phyloP scores from a whole-genome alignment of 2,797 vertebrate genomes.

The Octomys mimax region DNA sequence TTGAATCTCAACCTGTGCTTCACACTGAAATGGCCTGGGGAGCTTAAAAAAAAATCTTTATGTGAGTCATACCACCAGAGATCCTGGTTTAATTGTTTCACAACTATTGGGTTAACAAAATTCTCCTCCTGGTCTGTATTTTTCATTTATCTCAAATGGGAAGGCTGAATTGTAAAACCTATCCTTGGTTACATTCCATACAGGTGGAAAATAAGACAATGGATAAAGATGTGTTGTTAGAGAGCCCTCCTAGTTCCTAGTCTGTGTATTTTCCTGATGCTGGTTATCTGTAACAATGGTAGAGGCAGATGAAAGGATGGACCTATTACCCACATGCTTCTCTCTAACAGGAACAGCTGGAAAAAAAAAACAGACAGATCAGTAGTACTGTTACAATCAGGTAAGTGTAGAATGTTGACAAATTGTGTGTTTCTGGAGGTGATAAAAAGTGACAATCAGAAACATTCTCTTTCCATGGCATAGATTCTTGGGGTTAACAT shows the following conservation, averaged over 20 bases:
- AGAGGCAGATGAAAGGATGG: slow-evolving; percentile 22
- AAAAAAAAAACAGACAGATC: background rate
- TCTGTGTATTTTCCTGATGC: slow-evolving; percentile 64
- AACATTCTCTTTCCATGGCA: slow-evolving; percentile 52
- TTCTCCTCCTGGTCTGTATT: slow-evolving; percentile 11
- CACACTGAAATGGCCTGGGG: background rate
- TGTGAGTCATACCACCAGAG: background rate
- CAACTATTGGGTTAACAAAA: background rate
- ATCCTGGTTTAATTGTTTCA: slow-evolving; percentile 40
- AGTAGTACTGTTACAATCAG: background rate
- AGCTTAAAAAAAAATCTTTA: background rate
- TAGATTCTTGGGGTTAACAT: slow-evolving; percentile 34
- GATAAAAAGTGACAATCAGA: slow-evolving; percentile 34
- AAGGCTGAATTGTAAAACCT: slow-evolving; percentile 63
- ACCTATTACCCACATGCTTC: background rate
- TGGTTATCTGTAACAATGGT: slow-evolving; percentile 69
- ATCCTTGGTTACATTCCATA: background rate
- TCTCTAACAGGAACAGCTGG: slow-evolving; percentile 45
- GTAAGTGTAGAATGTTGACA: slow-evolving; percentile 46
- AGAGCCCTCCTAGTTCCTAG: slow-evolving; percentile 23
- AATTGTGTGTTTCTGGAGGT: slow-evolving; percentile 33
- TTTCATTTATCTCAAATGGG: slow-evolving; percentile 48
- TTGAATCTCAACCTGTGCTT: background rate
- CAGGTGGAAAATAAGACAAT: slow-evolving; percentile 62
- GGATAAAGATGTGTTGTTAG: slow-evolving; percentile 42